A percentile compares a stretch with the other conserved stretches of the same genome.
phyloP scores from a whole-genome alignment of 2,797 vertebrate genomes.

The Sebastolobus alascanus region DNA sequence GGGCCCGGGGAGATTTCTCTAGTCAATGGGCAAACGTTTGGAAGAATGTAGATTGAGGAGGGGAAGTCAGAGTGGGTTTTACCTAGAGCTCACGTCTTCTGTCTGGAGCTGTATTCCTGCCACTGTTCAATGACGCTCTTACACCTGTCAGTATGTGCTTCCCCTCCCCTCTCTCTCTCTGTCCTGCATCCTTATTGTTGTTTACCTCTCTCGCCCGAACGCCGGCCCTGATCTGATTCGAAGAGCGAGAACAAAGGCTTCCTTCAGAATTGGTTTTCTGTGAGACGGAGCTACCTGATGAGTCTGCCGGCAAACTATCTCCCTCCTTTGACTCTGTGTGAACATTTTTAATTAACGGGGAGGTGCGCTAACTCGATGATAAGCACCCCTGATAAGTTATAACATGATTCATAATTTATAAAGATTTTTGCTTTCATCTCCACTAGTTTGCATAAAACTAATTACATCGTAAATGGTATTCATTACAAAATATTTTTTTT shows the following conservation, averaged over 20 bases:
- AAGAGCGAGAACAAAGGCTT: constrained; percentile 64
- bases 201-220: constrained; percentile 48
- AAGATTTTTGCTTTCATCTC: constrained; percentile 98
- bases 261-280: constrained; percentile 52
- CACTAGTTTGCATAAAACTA: constrained; percentile 99
- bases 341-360: constrained; percentile 97
- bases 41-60: constrained; percentile 76
- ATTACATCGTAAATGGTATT: constrained; percentile 99
- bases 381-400: constrained; percentile 93
- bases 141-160: constrained; percentile 56
- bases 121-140: constrained; percentile 36
- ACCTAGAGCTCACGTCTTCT: constrained; percentile 61
- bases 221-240: constrained; percentile 44
- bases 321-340: constrained; percentile 88
- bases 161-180: constrained; percentile 10
- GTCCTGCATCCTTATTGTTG: constrained; percentile 43
- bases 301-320: constrained; percentile 61
- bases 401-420: constrained; percentile 99
- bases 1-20: constrained; percentile 75
- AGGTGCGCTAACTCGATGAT: constrained; percentile 91
- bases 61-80: constrained; percentile 46
- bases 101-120: constrained; percentile 42
- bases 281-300: constrained; percentile 77
- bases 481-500: constrained; percentile 92
- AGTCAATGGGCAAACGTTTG: constrained; percentile 93